Conservation (phyloP, 2,888 invertebrate genomes). For the Eilema caniola region DNA sequence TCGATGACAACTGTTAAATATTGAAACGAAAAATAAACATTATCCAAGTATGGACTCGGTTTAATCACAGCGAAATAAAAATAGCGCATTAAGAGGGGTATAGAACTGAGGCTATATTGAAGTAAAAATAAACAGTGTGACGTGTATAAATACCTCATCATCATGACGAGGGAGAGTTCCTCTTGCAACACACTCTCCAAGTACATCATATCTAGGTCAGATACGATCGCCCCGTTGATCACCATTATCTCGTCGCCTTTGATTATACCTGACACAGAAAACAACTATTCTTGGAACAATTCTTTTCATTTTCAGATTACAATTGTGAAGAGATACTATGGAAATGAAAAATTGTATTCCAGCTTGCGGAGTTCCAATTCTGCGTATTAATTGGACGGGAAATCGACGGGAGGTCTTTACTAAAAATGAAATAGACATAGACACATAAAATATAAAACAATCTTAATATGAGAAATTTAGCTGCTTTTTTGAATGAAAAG, state of each 20-base stretch:
- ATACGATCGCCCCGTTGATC: conserved; percentile 98
- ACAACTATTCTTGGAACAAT: conserved; percentile 66
- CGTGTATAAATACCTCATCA: conserved; percentile 91
- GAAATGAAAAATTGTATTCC: conserved; percentile 46
- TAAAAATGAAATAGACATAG: conserved; percentile 14
- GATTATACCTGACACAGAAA: conserved; percentile 93
- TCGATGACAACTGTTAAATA: conserved; percentile 5
- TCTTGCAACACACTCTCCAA: conserved; percentile 98
- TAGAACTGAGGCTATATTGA: conserved; percentile 13
- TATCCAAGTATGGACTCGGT: not conserved
- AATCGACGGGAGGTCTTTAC: conserved; percentile 23
- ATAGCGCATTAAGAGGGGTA: conserved; percentile 32
- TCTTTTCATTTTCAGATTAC: conserved; percentile 58
- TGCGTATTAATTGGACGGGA: conserved; percentile 17
- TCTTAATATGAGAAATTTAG: conserved; percentile 11
- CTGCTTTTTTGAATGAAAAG: conserved; percentile 19
- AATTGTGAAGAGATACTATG: conserved; percentile 48
- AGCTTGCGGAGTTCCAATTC: conserved; percentile 39
- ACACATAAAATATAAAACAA: not conserved
- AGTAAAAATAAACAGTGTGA: conserved; percentile 38
- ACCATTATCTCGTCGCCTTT: conserved; percentile 99
- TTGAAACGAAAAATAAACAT: conserved; percentile 8
- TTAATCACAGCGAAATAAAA: conserved; percentile 8
- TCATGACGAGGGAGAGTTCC: conserved; percentile 97
- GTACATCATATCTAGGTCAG: conserved; percentile 99